phyloP scores from a whole-genome alignment of 2,797 vertebrate genomes.

The Alca torda region DNA sequence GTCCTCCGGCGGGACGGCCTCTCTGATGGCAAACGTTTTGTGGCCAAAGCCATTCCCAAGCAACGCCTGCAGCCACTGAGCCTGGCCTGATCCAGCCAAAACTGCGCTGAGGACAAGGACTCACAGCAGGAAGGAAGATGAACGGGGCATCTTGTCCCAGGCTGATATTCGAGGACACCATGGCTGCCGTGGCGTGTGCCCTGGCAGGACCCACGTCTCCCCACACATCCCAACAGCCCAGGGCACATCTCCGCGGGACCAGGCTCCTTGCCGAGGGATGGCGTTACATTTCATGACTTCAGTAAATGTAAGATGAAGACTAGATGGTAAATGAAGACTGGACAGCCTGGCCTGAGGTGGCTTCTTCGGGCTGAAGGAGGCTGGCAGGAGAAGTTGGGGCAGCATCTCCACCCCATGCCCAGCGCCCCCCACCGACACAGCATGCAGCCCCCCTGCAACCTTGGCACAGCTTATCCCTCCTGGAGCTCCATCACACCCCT shows the following conservation, averaged over 20 bases:
- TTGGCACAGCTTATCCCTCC: too few species aligned
- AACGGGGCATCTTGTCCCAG: background rate
- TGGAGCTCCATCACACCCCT: too few species aligned
- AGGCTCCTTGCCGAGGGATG: background rate
- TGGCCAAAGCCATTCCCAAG: background rate
- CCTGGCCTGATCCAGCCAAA: background rate
- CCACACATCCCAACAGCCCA: background rate
- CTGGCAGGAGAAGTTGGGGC: background rate
- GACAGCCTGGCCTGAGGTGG: background rate
- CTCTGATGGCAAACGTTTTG: background rate
- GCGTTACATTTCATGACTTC: background rate
- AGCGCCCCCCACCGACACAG: background rate
- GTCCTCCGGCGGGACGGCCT: accelerated
- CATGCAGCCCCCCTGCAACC: background rate
- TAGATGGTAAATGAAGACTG: background rate
- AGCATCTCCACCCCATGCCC: too few species aligned
- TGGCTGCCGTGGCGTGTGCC: background rate
- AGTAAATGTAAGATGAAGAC: background rate
- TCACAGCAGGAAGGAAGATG: background rate
- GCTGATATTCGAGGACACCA: background rate
- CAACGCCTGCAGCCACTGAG: background rate
- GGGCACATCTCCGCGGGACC: background rate
- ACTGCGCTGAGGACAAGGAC: background rate
- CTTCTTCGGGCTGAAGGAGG: background rate
- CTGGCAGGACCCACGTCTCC: accelerated